Conservation (phyloP, 2,113 vertebrate species). For the Prionailurus bengalensis region DNA sequence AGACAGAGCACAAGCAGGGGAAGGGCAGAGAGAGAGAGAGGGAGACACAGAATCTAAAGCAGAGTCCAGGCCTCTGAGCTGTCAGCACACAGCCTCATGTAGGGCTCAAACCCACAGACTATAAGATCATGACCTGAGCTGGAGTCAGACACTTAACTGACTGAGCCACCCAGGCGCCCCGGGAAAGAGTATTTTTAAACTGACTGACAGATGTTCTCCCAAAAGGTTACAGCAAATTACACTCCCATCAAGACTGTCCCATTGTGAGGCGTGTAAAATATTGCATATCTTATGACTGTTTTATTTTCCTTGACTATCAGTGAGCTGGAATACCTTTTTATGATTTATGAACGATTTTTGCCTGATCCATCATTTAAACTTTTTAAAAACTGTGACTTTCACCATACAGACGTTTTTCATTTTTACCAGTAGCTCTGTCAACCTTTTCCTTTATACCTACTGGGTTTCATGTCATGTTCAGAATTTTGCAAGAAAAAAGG, state of each 20-base stretch:
- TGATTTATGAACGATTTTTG: not conserved
- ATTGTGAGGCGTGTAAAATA: not conserved
- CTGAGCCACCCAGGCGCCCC: not conserved
- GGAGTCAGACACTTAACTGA: not conserved
- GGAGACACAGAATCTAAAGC: not conserved
- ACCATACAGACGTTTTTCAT: not conserved
- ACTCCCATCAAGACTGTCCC: not conserved
- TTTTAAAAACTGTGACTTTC: not conserved
- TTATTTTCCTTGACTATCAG: not conserved
- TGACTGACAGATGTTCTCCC: not conserved
- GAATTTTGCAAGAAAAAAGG: not conserved
- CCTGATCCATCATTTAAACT: not conserved
- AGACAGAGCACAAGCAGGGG: not conserved
- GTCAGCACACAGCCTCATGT: too few relatives aligned
- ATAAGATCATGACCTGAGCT: not conserved
- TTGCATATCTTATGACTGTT: not conserved
- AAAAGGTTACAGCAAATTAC: not conserved
- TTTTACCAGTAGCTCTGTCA: not conserved
- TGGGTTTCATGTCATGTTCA: not conserved
- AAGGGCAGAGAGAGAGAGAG: not conserved
- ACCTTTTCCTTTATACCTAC: not conserved
- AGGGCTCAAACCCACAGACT: too few relatives aligned
- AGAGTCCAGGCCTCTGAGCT: not conserved
- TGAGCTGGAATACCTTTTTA: not conserved
- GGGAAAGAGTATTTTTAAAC: not conserved